Evolutionary conservation across 2,113 vertebrate species (phyloP), one percentile per base, ranked within the genome.

Genomic region (Serinus canaria): DNA sequence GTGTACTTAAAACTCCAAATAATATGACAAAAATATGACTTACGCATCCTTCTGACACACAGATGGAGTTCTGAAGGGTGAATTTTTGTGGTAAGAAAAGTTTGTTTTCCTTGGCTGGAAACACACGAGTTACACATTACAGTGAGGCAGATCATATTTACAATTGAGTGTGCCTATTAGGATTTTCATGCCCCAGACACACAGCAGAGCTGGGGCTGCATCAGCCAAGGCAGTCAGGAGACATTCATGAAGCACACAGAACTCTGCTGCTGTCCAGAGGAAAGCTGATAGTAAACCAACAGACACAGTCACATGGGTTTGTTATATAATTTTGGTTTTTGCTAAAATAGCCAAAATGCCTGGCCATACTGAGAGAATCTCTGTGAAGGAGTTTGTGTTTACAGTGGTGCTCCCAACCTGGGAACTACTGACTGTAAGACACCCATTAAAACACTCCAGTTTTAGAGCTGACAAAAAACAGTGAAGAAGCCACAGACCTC

Each of bases 31-130:
- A 94, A 87, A 68, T 44, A 69, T 37, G 11, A 81, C 43, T 77
- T 13, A 6, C 63, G 15, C 60, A 62, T 84, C 49, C 28, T 89
- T 66, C 70, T 85, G 62, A 82, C 46, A 82, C 43, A 64, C 0
- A 1, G 56, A 91, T 87, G 28, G 58, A 84, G 49, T 66, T 92
- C 66, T 91, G 56, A 30, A 93, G 56, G n/a, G 56, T 0, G 0
- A 49, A 91, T n/a, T 79, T 53, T 69, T 87, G 77, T 91, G 87
- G 81, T 73, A 47, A 64, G 31, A 56, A 74, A 46, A 19, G 60
- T 87, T 86, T 92, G 69, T 82, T 96, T 87, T 81, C 89, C 73
- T 92, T 75, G 59, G 74, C 60, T 94, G 69, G 56, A 84, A 89
- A 67, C 37, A 46, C 76, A 92, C 15, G 16, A 94, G 77, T 91